Conservation (phyloP, 2,888 invertebrate species). For the Sisyra terminalis region DNA sequence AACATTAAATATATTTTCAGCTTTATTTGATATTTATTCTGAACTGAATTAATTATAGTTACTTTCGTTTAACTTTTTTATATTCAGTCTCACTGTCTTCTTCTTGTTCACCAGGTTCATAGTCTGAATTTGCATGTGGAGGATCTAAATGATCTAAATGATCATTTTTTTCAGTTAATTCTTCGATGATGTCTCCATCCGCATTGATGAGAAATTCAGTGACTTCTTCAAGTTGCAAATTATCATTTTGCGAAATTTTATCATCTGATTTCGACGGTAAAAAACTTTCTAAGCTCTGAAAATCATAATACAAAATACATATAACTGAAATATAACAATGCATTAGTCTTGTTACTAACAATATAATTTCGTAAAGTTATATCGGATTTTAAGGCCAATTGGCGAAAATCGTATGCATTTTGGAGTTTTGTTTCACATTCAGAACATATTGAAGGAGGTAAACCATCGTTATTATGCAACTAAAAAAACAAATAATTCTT, state of each 20-base stretch:
- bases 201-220: too few relatives aligned
- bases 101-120: background rate
- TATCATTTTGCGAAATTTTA: too few relatives aligned
- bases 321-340: background rate
- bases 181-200: too few relatives aligned
- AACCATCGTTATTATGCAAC: slow-evolving; percentile 13
- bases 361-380: slow-evolving; percentile 12
- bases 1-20: slow-evolving; percentile 9
- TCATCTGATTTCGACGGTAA: too few relatives aligned
- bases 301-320: background rate
- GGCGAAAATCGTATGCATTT: slow-evolving; percentile 17
- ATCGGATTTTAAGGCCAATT: slow-evolving; percentile 16
- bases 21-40: background rate
- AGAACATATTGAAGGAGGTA: slow-evolving; percentile 15
- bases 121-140: background rate
- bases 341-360: slow-evolving; percentile 7
- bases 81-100: slow-evolving; percentile 9
- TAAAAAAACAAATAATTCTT: slow-evolving; percentile 11
- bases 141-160: too few relatives aligned
- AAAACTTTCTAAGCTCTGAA: too few relatives aligned
- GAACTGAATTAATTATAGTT: background rate
- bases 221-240: too few relatives aligned
- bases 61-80: slow-evolving; percentile 1
- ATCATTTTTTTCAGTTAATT: too few relatives aligned
- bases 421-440: slow-evolving; percentile 17